Percentiles rank a stretch among this genome's conserved stretches.
These are phyloP conservation scores for Poecilus cupreus DNA, from an alignment of 2,888 invertebrate species.

Conservation along the genomic window DNA sequence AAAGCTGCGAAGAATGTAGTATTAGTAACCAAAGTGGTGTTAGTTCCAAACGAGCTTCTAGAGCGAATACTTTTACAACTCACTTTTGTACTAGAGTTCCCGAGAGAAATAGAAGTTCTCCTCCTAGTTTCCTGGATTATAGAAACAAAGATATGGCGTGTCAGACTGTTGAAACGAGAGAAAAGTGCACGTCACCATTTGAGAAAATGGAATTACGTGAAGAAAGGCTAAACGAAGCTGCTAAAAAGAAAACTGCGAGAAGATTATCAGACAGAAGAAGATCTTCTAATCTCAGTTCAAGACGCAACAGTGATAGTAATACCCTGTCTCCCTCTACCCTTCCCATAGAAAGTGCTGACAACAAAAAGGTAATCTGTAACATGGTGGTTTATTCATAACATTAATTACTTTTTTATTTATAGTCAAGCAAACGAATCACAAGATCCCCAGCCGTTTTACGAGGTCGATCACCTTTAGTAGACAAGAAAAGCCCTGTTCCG, in stretches of 20 bases:
- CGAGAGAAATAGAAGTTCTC: conserved; percentile 65
- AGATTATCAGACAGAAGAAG: conserved; percentile 31
- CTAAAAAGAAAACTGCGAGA: conserved; percentile 34
- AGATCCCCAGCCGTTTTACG: conserved; percentile 66
- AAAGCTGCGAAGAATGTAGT: conserved; percentile 71
- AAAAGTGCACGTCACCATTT: conserved; percentile 71
- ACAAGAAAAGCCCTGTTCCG: conserved; percentile 50
- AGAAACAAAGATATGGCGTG: conserved; percentile 74
- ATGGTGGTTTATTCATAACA: background rate
- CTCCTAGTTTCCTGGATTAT: conserved; percentile 63
- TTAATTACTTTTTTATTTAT: conserved; percentile 52
- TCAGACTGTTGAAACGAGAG: conserved; percentile 74
- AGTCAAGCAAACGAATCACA: conserved; percentile 63
- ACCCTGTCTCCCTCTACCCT: conserved; percentile 31
- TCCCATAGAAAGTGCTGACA: conserved; percentile 68
- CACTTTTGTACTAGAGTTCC: conserved; percentile 70
- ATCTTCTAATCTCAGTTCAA: conserved; percentile 36
- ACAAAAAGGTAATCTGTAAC: conserved; percentile 63
- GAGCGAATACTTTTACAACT: conserved; percentile 69
- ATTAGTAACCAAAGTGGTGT: conserved; percentile 62
- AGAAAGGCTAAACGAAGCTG: background rate
- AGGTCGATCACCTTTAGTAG: conserved; percentile 63
- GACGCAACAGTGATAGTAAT: conserved; percentile 46
- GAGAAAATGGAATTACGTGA: conserved; percentile 63
- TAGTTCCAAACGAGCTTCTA: conserved; percentile 64